These are phyloP conservation scores for Leptinotarsa haldemani DNA, from an alignment of 2,888 invertebrate species.

Conservation along the genomic window DNA sequence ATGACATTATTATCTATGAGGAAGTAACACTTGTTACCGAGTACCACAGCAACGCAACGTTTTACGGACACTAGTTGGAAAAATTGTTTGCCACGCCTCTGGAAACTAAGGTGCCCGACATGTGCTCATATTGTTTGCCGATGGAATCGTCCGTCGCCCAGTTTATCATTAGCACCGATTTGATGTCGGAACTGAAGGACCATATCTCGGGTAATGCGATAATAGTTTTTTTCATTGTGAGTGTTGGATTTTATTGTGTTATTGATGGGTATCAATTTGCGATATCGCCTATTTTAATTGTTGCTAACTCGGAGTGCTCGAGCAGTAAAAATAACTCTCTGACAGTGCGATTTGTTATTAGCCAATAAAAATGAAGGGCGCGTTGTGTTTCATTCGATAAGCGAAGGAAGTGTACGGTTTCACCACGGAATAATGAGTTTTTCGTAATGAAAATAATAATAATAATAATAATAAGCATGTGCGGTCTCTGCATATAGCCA, in stretches of 20 bases:
- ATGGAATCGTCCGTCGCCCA: constrained; percentile 48
- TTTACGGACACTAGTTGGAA: too few relatives aligned
- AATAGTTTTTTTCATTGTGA: constrained; percentile 1
- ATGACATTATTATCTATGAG: too few relatives aligned
- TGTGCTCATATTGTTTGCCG: constrained; percentile 34
- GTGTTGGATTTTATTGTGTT: not conserved
- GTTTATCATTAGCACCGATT: constrained; percentile 36
- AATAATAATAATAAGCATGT: too few relatives aligned
- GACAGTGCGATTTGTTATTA: constrained; percentile 15
- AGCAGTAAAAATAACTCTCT: not conserved
- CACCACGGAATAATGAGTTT: not conserved
- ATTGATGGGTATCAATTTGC: constrained; percentile 19
- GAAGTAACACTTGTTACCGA: too few relatives aligned
- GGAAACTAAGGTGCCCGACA: not conserved
- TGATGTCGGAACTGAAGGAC: constrained; percentile 23
- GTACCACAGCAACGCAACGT: too few relatives aligned
- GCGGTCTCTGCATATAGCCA: too few relatives aligned
- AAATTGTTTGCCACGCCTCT: not conserved
- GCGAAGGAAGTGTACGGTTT: not conserved
- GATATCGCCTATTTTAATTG: constrained; percentile 4
- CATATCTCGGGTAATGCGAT: constrained; percentile 3
- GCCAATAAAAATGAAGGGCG: constrained; percentile 13
- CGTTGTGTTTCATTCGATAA: constrained; percentile 3
- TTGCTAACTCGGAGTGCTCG: constrained; percentile 14
- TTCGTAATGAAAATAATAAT: not conserved